Evolutionary conservation across 35 echinoderm and acorn worm species (phyloP).

Genomic region (Stichopus chloronotus): DNA sequence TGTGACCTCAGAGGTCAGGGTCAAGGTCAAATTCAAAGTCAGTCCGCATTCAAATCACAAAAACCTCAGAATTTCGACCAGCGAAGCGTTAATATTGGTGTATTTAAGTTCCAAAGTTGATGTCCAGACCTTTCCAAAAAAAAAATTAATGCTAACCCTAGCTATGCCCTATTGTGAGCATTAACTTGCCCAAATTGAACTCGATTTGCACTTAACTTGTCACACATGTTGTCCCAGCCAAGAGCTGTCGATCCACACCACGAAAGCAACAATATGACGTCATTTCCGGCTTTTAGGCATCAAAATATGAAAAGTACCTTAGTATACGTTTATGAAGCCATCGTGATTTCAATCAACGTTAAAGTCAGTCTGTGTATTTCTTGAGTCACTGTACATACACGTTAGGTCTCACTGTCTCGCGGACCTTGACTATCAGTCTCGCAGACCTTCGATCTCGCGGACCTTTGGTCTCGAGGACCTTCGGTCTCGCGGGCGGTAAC

Average conservation of each 20-base stretch:
- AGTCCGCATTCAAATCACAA: conserved; percentile 4
- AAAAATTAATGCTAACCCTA: background rate
- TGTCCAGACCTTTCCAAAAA: background rate
- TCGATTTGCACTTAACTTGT: conserved; percentile 1
- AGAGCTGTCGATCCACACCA: background rate
- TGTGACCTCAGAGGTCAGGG: background rate
- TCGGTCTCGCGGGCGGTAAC: background rate
- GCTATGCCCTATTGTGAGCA: conserved; percentile 1
- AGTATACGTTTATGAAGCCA: background rate
- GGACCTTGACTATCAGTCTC: background rate
- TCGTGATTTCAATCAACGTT: conserved; percentile 3
- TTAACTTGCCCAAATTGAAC: background rate
- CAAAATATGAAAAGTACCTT: conserved; percentile 6
- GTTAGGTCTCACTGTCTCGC: background rate
- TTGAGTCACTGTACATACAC: conserved; percentile 1
- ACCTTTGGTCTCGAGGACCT: background rate
- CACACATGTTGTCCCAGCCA: background rate
- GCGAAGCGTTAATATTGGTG: background rate
- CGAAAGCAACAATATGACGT: background rate
- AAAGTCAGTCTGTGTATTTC: background rate
- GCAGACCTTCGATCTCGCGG: conserved; percentile 1
- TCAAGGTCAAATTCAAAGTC: background rate
- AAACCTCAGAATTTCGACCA: background rate
- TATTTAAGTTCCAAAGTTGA: background rate
- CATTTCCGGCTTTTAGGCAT: background rate